Conservation (phyloP, 2,888 invertebrate genomes). For the Gastrophysa polygoni region DNA sequence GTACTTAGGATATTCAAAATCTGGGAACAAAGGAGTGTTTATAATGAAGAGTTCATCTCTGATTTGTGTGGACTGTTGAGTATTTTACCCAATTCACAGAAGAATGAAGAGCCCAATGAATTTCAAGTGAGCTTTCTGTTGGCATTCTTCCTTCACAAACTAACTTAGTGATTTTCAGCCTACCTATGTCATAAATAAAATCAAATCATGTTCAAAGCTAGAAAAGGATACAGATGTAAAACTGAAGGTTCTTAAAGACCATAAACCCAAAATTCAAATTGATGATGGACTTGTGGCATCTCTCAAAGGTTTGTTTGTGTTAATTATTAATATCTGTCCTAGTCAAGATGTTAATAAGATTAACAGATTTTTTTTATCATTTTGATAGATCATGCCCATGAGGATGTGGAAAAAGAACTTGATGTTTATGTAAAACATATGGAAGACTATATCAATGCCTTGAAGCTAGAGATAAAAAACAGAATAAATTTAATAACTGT, state of each 20-base stretch:
- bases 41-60: slow-evolving; percentile 86
- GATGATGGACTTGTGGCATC: slow-evolving; percentile 81
- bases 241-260: slow-evolving; percentile 71
- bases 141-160: neutral
- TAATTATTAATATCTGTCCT: too few species aligned
- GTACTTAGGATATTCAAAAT: slow-evolving; percentile 91
- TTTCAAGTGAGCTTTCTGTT: slow-evolving; percentile 68
- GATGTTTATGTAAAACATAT: slow-evolving; percentile 81
- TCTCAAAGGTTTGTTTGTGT: slow-evolving; percentile 71
- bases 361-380: neutral
- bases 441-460: slow-evolving; percentile 78
- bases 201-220: slow-evolving; percentile 73
- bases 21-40: slow-evolving; percentile 93
- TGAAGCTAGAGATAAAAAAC: slow-evolving; percentile 83
- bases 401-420: slow-evolving; percentile 86
- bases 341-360: neutral
- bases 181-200: slow-evolving; percentile 73
- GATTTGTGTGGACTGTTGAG: slow-evolving; percentile 85
- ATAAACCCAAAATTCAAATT: slow-evolving; percentile 66
- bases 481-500: slow-evolving; percentile 78
- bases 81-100: slow-evolving; percentile 73
- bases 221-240: slow-evolving; percentile 77
- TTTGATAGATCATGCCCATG: slow-evolving; percentile 81
- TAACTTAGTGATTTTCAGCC: slow-evolving; percentile 63
- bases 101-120: slow-evolving; percentile 72